A percentile compares a stretch with the other conserved stretches of the same genome.
Evolutionary conservation across 2,888 invertebrate genomes (phyloP).

Genomic region (Macrophya alboannulata): DNA sequence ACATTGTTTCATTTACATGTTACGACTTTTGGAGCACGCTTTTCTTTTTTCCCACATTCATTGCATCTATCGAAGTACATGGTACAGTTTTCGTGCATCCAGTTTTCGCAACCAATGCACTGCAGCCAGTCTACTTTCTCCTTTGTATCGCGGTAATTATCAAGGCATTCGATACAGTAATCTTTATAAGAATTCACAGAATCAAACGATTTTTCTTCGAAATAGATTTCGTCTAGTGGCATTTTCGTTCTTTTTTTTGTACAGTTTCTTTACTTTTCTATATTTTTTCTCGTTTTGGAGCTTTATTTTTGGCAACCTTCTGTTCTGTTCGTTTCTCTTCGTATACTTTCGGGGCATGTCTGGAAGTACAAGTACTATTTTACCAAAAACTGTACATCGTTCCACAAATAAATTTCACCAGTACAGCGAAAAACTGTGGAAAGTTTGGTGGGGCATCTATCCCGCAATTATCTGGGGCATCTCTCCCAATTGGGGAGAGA

Average conservation of each 20-base stretch:
- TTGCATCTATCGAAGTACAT: slow-evolving; percentile 31
- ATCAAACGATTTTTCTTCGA: slow-evolving; percentile 24
- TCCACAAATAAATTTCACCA: background rate
- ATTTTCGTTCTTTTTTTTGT: slow-evolving; percentile 7
- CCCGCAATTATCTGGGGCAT: slow-evolving; percentile 11
- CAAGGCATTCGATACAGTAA: slow-evolving; percentile 36
- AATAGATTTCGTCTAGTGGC: slow-evolving; percentile 35
- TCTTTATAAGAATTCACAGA: slow-evolving; percentile 30
- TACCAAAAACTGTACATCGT: background rate
- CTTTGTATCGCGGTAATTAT: slow-evolving; percentile 22
- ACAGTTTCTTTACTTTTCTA: slow-evolving; percentile 12
- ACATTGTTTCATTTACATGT: slow-evolving; percentile 37
- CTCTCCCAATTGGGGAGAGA: background rate
- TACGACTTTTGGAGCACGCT: slow-evolving; percentile 31
- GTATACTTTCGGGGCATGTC: slow-evolving; percentile 15
- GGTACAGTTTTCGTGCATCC: slow-evolving; percentile 42
- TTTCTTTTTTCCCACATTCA: slow-evolving; percentile 32
- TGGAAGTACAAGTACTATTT: slow-evolving; percentile 7
- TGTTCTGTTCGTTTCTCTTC: slow-evolving; percentile 10
- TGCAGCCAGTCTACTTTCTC: slow-evolving; percentile 37
- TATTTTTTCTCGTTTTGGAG: slow-evolving; percentile 29
- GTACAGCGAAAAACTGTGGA: background rate
- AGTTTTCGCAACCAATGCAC: slow-evolving; percentile 36
- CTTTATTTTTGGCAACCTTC: slow-evolving; percentile 27
- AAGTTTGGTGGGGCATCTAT: background rate